Conservation (phyloP, 1,140 invertebrate genomes). For the Bicyclus anynana region DNA sequence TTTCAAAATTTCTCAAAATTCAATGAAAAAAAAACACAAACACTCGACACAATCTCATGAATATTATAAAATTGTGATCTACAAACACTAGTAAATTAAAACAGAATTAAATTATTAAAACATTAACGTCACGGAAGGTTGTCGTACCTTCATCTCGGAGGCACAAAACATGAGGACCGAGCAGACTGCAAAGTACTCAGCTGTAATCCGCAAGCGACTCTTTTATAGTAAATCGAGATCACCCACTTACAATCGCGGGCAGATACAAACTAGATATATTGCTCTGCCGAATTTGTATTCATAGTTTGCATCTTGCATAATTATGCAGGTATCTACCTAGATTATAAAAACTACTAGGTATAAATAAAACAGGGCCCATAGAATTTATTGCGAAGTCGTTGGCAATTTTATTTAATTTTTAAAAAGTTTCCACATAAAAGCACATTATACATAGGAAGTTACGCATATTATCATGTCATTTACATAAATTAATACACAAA, state of each 20-base stretch:
- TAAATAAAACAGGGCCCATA: no score
- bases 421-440: no score
- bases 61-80: background rate
- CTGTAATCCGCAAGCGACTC: constrained; percentile 40
- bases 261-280: constrained; percentile 59
- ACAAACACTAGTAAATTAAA: background rate
- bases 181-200: constrained; percentile 43
- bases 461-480: no score
- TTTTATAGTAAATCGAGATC: constrained; percentile 54
- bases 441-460: no score
- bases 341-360: no score
- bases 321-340: background rate
- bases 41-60: no score
- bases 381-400: no score
- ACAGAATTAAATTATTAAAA: background rate
- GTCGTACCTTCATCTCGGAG: constrained; percentile 61
- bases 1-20: no score
- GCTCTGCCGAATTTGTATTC: constrained; percentile 40
- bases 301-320: constrained; percentile 27
- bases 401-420: no score
- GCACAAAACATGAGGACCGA: constrained; percentile 33
- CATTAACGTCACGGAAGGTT: background rate
- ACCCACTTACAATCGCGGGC: constrained; percentile 51
- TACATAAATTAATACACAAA: no score
- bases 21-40: no score